Base-by-base conservation (phyloP, 2,113 vertebrate species). In the Struthidea cinerea region DNA sequence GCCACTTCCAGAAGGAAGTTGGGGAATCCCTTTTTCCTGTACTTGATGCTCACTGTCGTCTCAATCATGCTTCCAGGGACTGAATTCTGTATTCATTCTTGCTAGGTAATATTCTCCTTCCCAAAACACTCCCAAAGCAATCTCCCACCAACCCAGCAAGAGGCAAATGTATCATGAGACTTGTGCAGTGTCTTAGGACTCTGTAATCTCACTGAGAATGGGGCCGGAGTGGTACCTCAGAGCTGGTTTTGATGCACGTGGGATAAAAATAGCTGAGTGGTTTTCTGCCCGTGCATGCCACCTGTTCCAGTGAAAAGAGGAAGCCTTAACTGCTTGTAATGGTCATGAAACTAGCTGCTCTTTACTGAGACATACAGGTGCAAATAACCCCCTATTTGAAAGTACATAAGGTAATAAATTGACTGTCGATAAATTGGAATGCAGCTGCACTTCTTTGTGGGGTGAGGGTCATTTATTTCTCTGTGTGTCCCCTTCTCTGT, bases 231-330 rank as follows among this genome's bases (percentile, higher is more conserved):
- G 46, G 10, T 63, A 44, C 5, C 55, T 52, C 55, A 18, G 42
- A 41, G 46, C 10, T 63, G 42, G 55, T 80, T 90, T 69, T 77
- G 63, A 53, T 94, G 85, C 53, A 35, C 1, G 0, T 67, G 64
- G 64, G 39, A 44, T 82, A 77, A 88, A 96, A 96, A 96, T 83
- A 94, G 79, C 82, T 46, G 9, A 20, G 67, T 74, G 55, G 50
- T 78, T 88, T 74, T 90, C 37, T 93, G 90, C 37, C 27, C 13
- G 2, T 79, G 67, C 59, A 6, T 22, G 3, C 89, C 96, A 97
- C 95, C 95, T 97, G 96, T 75, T 91, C 90, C 70, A 68, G 30
- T 57, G 89, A 88, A 94, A 97, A 97, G 94, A 90, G 97, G 97
- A 97, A 97, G 87, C 89, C 35, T 30, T 44, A 52, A 46, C 65